Base-by-base conservation (phyloP, 2,888 invertebrate genomes). In the Drosophila helvetica region DNA sequence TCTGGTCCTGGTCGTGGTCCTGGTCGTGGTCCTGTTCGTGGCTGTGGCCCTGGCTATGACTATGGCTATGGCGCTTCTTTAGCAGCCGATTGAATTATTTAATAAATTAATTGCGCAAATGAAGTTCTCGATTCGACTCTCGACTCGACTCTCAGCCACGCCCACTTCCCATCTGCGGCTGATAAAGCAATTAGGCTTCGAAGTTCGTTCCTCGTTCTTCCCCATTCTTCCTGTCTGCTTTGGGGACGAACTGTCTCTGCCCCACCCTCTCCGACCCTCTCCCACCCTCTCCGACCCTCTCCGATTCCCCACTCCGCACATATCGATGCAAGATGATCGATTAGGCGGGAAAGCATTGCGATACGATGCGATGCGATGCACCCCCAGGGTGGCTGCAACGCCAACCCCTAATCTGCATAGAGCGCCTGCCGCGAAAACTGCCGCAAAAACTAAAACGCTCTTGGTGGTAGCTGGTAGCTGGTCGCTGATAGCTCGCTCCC, bases 101-200 rank as follows among this genome's bases (percentile, higher is more conserved):
- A 79, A 83, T 69, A 88, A 83, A 83, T 78, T 88, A 83, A 88
- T 83, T 80, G 75, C 56, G 69, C 70, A 80, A 86, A 82, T 64
- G 38, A 74, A 73, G 70, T 74, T 65, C 42, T 22, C 22, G 56
- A 33, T 58, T 58, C 42, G 45, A 43, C 25, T 46, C 25, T 25
- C 25, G 55, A 30, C 61, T 57, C 38, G 45, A 43, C 25, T 43
- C 25, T 22, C 42, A 38, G 54, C 42, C 51, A 67, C 72, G 75
- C 59, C 75, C 65, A 64, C 73, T 45, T 69, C 72, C 63, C 62
- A 30, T 45, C 30, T 48, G 50, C 62, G 48, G 45, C 42, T 47
- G 70, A 25, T 56, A 68, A 55, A 68, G 47, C 57, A 65, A 65
- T 65, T 68, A 65, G 38, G 38, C 38, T 2, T 6, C 38, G 58